A percentile compares a stretch with the other conserved stretches of the same genome.
These are phyloP conservation scores for Yponomeuta evonymella DNA, from an alignment of 2,888 invertebrate genomes.

Conservation along the genomic window DNA sequence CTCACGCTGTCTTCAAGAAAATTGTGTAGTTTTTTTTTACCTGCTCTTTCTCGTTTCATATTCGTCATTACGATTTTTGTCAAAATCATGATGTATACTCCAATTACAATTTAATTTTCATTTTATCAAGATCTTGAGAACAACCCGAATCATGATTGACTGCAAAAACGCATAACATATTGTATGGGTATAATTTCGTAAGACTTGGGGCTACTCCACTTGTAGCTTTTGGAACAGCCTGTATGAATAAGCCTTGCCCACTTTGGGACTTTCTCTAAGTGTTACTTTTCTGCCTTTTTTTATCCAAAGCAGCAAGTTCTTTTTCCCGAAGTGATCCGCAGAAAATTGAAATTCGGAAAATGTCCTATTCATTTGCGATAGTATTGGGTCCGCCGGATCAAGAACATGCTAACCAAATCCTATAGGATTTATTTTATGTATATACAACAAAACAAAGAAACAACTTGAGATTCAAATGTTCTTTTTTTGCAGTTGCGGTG, in stretches of 20 bases:
- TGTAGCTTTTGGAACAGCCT: too few relatives aligned
- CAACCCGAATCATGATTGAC: too few relatives aligned
- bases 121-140: too few relatives aligned
- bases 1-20: too few relatives aligned
- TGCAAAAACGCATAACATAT: too few relatives aligned
- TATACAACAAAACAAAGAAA: constrained; percentile 31
- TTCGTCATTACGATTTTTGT: too few relatives aligned
- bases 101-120: too few relatives aligned
- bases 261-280: not conserved
- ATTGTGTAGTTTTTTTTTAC: too few relatives aligned
- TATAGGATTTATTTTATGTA: constrained; percentile 12
- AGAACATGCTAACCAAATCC: constrained; percentile 10
- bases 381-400: constrained; percentile 1
- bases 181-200: too few relatives aligned
- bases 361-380: not conserved
- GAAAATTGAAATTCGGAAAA: constrained; percentile 15
- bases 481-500: constrained; percentile 32
- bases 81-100: too few relatives aligned
- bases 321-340: constrained; percentile 2
- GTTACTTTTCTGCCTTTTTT: constrained; percentile 7
- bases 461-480: constrained; percentile 36
- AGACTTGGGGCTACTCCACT: too few relatives aligned
- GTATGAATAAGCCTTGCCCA: not conserved
- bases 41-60: too few relatives aligned
- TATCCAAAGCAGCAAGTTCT: not conserved